Evolutionary conservation across 2,113 vertebrate species (phyloP).

Genomic region (Nansenia antarctica): DNA sequence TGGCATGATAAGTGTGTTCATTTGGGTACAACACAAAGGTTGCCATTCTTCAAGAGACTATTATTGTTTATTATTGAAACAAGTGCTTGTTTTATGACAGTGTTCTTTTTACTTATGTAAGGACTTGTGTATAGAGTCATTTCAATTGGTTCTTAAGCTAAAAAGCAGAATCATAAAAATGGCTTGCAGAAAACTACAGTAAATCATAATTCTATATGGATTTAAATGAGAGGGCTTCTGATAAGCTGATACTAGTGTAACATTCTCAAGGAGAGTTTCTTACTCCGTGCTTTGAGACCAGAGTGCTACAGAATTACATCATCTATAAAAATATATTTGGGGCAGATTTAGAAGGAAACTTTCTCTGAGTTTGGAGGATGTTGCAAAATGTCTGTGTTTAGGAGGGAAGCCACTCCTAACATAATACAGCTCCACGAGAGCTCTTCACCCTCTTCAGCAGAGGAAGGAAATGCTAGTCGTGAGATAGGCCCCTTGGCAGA

Average conservation of each 20-base stretch:
- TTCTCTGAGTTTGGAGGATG: too few relatives aligned
- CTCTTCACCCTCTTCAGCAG: background rate
- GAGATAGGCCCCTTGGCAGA: constrained; percentile 35
- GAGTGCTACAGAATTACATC: background rate
- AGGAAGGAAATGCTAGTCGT: constrained; percentile 30
- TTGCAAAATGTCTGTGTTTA: background rate
- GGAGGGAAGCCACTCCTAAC: background rate
- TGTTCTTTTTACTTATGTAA: too few relatives aligned
- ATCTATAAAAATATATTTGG: background rate
- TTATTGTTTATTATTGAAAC: too few relatives aligned
- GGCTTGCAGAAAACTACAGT: background rate
- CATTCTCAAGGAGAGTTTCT: background rate
- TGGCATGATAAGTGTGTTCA: too few relatives aligned
- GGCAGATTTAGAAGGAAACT: background rate
- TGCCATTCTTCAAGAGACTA: too few relatives aligned
- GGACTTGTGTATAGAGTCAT: too few relatives aligned
- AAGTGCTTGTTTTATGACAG: too few relatives aligned
- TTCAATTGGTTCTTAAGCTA: too few relatives aligned
- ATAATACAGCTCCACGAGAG: background rate
- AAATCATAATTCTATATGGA: background rate
- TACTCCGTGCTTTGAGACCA: background rate
- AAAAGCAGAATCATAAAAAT: background rate
- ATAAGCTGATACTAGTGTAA: constrained; percentile 1
- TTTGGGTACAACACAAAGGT: too few relatives aligned
- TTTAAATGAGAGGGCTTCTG: constrained; percentile 1